These are phyloP conservation scores for Microcebus jonahi DNA, from an alignment of 2,113 vertebrate species.

Conservation along the genomic window DNA sequence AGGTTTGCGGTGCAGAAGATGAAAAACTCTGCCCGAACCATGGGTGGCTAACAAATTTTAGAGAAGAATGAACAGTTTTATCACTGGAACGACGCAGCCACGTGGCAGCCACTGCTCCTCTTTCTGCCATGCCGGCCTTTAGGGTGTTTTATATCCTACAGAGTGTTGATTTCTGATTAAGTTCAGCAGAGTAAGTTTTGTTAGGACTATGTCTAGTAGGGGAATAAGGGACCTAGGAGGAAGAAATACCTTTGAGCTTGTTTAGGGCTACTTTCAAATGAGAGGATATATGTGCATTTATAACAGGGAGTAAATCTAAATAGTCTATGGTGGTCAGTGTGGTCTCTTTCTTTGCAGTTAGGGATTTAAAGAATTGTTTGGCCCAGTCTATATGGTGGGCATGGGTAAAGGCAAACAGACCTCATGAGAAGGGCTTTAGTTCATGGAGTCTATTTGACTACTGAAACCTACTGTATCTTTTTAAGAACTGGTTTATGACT, in stretches of 20 bases:
- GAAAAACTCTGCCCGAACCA: not conserved
- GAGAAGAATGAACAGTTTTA: not conserved
- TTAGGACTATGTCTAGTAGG: not conserved
- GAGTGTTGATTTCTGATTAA: too few species aligned
- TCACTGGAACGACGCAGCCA: not conserved
- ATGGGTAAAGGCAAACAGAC: not conserved
- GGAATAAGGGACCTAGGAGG: not conserved
- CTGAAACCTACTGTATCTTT: not conserved
- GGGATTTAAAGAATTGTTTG: not conserved
- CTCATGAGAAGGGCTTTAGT: not conserved
- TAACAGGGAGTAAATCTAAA: not conserved
- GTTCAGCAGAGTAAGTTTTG: not conserved
- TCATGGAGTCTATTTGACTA: not conserved
- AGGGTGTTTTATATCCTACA: not conserved
- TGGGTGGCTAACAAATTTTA: not conserved
- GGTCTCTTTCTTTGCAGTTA: not conserved
- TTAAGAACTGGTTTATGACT: not conserved
- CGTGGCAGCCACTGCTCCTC: not conserved
- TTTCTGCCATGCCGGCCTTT: not conserved
- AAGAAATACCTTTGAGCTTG: not conserved
- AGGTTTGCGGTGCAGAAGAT: not conserved
- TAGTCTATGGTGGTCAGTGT: not conserved
- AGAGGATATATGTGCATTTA: not conserved
- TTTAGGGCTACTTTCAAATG: not conserved
- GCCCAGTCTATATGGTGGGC: not conserved